A percentile compares a stretch with the other conserved stretches of the same genome.
Evolutionary conservation across 2,797 vertebrate genomes (phyloP).

Genomic region (Cynodonichthys magdalenae): DNA sequence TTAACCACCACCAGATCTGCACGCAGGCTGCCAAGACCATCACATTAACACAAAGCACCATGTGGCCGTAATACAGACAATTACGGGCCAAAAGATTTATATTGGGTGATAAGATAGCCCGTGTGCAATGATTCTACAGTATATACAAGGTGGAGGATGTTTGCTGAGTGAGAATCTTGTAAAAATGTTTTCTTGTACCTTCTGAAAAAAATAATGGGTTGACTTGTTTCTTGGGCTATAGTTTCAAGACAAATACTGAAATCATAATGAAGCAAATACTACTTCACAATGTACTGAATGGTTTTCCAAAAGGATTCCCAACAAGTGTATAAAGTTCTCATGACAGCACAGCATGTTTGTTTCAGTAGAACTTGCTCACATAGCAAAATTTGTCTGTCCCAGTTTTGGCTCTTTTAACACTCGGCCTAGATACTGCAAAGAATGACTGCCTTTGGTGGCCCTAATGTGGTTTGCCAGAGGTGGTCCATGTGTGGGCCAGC

Average conservation of each 20-base stretch:
- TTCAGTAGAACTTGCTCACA: too few species aligned
- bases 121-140: constrained; percentile 2
- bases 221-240: neutral
- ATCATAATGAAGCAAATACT: too few species aligned
- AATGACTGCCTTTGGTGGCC: too few species aligned
- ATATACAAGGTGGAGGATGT: neutral
- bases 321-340: too few species aligned
- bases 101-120: constrained; percentile 9
- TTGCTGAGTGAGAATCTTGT: constrained; percentile 11
- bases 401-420: too few species aligned
- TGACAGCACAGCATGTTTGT: too few species aligned
- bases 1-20: constrained; percentile 39
- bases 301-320: too few species aligned
- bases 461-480: too few species aligned
- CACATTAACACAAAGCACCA: constrained; percentile 36
- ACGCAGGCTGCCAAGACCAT: constrained; percentile 26
- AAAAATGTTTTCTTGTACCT: constrained; percentile 7
- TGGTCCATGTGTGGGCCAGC: too few species aligned
- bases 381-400: too few species aligned
- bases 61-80: constrained; percentile 13
- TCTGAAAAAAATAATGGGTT: neutral
- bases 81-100: constrained; percentile 27
- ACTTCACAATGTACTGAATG: too few species aligned
- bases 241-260: neutral
- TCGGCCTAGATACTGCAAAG: too few species aligned